These are phyloP conservation scores for Drosophila setosimentum DNA, from an alignment of 2,888 invertebrate species.

Conservation along the genomic window DNA sequence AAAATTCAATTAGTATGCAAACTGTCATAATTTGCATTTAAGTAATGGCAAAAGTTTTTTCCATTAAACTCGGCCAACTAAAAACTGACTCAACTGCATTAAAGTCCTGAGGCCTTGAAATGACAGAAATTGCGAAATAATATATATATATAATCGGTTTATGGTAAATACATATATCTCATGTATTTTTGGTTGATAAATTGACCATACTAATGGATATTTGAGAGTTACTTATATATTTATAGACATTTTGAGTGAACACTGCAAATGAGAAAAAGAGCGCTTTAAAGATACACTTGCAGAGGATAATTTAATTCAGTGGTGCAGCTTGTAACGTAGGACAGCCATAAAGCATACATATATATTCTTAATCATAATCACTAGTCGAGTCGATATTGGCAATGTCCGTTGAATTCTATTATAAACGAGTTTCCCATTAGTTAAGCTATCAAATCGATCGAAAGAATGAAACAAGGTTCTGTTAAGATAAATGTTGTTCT, in stretches of 20 bases:
- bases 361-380: too few relatives aligned
- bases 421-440: too few relatives aligned
- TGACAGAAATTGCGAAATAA: slow-evolving; percentile 18
- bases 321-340: too few relatives aligned
- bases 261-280: neutral
- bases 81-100: slow-evolving; percentile 4
- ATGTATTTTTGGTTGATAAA: neutral
- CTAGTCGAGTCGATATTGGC: too few relatives aligned
- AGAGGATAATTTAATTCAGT: too few relatives aligned
- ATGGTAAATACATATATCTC: neutral
- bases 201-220: neutral
- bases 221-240: neutral
- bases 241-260: neutral
- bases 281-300: too few relatives aligned
- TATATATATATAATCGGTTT: neutral
- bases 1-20: slow-evolving; percentile 66
- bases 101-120: slow-evolving; percentile 7
- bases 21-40: slow-evolving; percentile 72
- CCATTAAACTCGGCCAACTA: slow-evolving; percentile 52
- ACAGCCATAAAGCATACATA: too few relatives aligned
- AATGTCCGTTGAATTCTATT: too few relatives aligned
- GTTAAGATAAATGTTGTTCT: too few relatives aligned
- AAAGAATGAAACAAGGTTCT: too few relatives aligned
- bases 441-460: too few relatives aligned
- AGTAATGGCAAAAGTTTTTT: slow-evolving; percentile 71